Conservation (phyloP, 2,797 vertebrate genomes). For the Todus mexicanus region DNA sequence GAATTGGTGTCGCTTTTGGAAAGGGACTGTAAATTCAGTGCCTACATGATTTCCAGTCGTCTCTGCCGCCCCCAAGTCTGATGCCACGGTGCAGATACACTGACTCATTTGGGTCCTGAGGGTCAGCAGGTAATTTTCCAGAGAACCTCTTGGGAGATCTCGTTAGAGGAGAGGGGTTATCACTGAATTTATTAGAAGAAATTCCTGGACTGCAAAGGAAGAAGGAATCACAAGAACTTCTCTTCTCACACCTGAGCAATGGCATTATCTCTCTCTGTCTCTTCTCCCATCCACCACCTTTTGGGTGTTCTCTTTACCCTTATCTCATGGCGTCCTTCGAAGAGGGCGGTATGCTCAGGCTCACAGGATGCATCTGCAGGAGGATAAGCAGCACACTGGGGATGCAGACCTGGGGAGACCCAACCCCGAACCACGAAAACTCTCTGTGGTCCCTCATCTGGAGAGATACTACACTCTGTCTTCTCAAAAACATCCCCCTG, state of each 20-base stretch:
- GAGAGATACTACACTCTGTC: background rate
- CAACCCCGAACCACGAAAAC: background rate
- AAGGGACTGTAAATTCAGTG: background rate
- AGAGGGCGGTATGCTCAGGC: background rate
- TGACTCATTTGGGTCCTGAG: background rate
- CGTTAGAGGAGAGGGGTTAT: background rate
- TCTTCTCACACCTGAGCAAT: background rate
- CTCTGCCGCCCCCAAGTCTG: background rate
- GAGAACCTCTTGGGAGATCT: rapidly evolving
- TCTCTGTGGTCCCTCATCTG: background rate
- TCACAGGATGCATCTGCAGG: rapidly evolving
- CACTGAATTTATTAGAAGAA: background rate
- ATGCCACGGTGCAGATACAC: background rate
- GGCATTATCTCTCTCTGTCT: background rate
- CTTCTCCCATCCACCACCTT: background rate
- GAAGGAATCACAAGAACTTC: background rate
- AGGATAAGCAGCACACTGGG: background rate
- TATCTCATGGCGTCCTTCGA: background rate
- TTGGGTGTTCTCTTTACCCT: background rate
- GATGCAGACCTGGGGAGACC: background rate
- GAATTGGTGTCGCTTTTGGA: background rate
- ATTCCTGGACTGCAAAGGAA: background rate
- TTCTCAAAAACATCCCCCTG: background rate
- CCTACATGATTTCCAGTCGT: background rate
- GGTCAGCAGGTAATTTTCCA: background rate